Conservation (phyloP, 2,888 invertebrate genomes). For the Acleris holmiana region DNA sequence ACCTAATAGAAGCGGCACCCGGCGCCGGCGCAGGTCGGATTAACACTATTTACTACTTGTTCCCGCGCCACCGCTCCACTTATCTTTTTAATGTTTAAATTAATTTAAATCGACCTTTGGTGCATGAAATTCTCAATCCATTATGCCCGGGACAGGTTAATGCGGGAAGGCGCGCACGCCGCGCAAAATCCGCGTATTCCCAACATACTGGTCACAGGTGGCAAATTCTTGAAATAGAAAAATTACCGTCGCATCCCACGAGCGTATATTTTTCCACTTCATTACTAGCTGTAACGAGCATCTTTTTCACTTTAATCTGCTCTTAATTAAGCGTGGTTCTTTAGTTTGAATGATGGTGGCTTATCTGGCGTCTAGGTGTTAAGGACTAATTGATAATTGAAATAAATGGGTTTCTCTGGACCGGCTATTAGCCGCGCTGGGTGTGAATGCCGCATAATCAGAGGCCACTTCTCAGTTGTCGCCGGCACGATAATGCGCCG, state of each 20-base stretch:
- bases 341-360: slow-evolving; percentile 56
- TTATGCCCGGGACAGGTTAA: slow-evolving; percentile 73
- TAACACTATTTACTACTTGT: slow-evolving; percentile 71
- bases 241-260: slow-evolving; percentile 46
- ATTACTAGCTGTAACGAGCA: slow-evolving; percentile 61
- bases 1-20: slow-evolving; percentile 10
- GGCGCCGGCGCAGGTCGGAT: slow-evolving; percentile 59
- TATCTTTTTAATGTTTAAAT: slow-evolving; percentile 76
- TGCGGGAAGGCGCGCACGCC: slow-evolving; percentile 52
- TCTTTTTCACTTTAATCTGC: slow-evolving; percentile 74
- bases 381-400: slow-evolving; percentile 76
- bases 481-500: slow-evolving; percentile 62
- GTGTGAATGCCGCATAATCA: slow-evolving; percentile 71
- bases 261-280: slow-evolving; percentile 60
- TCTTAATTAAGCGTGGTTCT: slow-evolving; percentile 64
- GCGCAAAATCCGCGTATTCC: slow-evolving; percentile 59
- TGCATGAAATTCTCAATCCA: slow-evolving; percentile 77
- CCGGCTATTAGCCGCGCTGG: slow-evolving; percentile 64
- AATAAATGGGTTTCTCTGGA: slow-evolving; percentile 64
- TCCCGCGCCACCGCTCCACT: slow-evolving; percentile 57
- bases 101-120: slow-evolving; percentile 77
- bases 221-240: slow-evolving; percentile 65
- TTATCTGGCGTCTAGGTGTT: slow-evolving; percentile 73
- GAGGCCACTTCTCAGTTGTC: slow-evolving; percentile 76
- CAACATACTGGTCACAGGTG: slow-evolving; percentile 62